Percentiles rank a stretch among this genome's conserved stretches.
Conservation (phyloP, 2,113 vertebrate species). For the Ginglymostoma cirratum region DNA sequence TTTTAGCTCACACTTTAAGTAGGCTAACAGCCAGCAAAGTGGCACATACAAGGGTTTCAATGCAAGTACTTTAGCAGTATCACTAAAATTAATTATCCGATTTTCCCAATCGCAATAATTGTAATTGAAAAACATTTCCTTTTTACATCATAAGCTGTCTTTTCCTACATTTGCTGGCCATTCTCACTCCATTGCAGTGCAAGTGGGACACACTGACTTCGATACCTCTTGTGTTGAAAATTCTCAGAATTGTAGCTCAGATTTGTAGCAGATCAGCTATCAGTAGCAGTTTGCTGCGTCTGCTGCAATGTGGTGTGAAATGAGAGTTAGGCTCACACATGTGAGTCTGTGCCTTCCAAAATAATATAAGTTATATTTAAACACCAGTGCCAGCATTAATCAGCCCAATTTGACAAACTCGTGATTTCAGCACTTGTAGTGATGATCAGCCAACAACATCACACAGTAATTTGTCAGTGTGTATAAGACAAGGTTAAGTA, state of each 20-base stretch:
- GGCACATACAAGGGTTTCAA: background rate
- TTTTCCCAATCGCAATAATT: background rate
- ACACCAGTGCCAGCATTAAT: background rate
- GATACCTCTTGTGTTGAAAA: background rate
- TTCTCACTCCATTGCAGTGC: background rate
- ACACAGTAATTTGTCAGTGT: background rate
- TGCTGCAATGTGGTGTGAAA: background rate
- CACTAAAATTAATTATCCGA: background rate
- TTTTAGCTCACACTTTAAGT: background rate
- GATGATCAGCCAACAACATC: background rate
- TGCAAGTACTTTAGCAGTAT: background rate
- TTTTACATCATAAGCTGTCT: background rate
- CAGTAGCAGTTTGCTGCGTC: background rate
- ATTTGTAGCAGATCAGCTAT: background rate
- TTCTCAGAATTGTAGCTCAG: background rate
- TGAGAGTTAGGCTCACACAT: background rate
- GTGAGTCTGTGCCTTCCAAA: background rate
- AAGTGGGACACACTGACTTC: background rate
- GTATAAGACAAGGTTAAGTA: background rate
- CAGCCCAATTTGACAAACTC: background rate
- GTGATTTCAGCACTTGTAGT: background rate
- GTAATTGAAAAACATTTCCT: background rate
- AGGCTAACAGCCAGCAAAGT: background rate
- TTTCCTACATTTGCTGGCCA: background rate
- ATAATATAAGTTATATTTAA: background rate